Evolutionary conservation across 2,113 vertebrate species (phyloP).

Genomic region (Corythornis madagascariensis): DNA sequence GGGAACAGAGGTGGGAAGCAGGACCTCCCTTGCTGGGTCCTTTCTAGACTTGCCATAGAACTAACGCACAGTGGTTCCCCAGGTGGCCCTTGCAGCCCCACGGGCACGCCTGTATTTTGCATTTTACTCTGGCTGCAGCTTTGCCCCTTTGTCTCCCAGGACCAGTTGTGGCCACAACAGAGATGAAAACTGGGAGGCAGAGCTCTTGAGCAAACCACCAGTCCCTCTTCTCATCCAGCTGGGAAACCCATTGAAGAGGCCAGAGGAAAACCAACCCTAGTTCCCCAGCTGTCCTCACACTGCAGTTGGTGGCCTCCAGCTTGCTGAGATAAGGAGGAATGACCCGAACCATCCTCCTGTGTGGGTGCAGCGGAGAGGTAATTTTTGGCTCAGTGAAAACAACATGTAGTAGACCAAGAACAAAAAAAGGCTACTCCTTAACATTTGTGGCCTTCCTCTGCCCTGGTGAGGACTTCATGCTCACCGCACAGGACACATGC

Average conservation of each 20-base stretch:
- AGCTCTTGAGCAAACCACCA: neutral
- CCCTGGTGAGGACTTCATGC: neutral
- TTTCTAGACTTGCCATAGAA: neutral
- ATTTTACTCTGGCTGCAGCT: neutral
- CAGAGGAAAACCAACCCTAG: rapidly evolving
- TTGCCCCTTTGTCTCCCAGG: neutral
- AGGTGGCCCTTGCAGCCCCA: rapidly evolving
- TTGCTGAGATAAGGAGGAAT: neutral
- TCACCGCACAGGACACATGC: neutral
- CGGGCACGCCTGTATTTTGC: rapidly evolving
- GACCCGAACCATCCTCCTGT: neutral
- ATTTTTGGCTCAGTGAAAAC: neutral
- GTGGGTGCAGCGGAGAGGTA: neutral
- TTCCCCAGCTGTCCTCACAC: rapidly evolving
- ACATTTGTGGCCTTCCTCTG: neutral
- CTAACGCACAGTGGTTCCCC: neutral
- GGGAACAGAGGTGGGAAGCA: neutral
- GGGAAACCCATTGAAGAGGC: neutral
- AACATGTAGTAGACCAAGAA: neutral
- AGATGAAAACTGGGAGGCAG: neutral
- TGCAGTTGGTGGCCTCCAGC: neutral
- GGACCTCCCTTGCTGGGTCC: neutral
- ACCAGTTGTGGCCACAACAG: neutral
- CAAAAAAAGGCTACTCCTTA: neutral
- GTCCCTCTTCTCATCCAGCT: neutral